phyloP scores from a whole-genome alignment of 2,797 vertebrate species.

The Pyrocephalus nanus region DNA sequence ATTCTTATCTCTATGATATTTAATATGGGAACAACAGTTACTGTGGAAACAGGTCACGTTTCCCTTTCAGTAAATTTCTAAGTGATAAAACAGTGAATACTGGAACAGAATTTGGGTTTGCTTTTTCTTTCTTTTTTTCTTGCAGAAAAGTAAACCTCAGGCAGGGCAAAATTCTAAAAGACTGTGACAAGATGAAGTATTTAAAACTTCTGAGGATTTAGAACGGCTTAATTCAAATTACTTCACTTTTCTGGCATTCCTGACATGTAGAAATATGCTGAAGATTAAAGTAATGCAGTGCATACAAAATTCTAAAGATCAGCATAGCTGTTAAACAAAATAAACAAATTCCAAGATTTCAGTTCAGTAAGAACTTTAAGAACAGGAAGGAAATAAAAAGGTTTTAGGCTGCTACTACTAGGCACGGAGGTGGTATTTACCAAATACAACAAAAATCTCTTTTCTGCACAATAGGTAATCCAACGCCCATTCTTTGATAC shows the following conservation, averaged over 20 bases:
- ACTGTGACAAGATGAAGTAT: background rate
- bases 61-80: background rate
- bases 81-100: background rate
- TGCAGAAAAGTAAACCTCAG: background rate
- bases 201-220: background rate
- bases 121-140: background rate
- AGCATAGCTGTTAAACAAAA: background rate
- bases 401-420: background rate
- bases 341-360: background rate
- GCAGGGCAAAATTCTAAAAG: background rate
- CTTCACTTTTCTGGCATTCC: background rate
- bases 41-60: background rate
- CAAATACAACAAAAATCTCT: background rate
- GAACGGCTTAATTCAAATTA: background rate
- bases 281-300: background rate
- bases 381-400: background rate
- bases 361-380: background rate
- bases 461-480: background rate
- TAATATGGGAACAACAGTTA: background rate
- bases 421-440: background rate
- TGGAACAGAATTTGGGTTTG: background rate
- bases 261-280: background rate
- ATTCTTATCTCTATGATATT: background rate
- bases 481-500: background rate
- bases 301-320: background rate